A percentile compares a stretch with the other conserved stretches of the same genome.
Evolutionary conservation across 2,888 invertebrate species (phyloP).

Genomic region (Blastobasis lacticolella): DNA sequence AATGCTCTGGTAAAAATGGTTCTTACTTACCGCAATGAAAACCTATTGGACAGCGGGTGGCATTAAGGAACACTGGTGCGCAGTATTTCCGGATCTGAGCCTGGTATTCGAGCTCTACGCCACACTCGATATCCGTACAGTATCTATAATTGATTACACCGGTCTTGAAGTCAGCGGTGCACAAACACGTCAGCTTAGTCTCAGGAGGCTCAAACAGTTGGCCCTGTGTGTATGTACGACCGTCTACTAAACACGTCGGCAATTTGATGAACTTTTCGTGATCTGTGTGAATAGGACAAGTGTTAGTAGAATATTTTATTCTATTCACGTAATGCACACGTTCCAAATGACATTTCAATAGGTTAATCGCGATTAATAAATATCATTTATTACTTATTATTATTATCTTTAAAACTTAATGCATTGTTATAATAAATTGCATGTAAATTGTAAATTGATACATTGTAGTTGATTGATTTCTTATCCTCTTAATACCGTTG

Average conservation of each 20-base stretch:
- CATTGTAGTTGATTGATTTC: too few species aligned
- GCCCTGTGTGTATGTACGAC: constrained; percentile 59
- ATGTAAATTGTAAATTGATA: too few species aligned
- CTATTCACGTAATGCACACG: too few species aligned
- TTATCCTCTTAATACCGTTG: too few species aligned
- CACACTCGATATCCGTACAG: constrained; percentile 65
- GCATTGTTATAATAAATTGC: too few species aligned
- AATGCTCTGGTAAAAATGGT: too few species aligned
- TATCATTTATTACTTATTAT: too few species aligned
- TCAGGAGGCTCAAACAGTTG: constrained; percentile 58
- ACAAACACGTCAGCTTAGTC: constrained; percentile 60
- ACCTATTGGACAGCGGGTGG: constrained; percentile 56
- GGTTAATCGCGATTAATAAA: too few species aligned
- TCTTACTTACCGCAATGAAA: constrained; percentile 67
- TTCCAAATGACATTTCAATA: too few species aligned
- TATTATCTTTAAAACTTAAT: too few species aligned
- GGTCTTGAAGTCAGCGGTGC: constrained; percentile 59
- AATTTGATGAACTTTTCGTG: constrained; percentile 56
- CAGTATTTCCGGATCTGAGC: constrained; percentile 53
- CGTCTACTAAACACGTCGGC: constrained; percentile 60
- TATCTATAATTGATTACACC: constrained; percentile 38
- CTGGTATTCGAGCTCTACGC: constrained; percentile 62
- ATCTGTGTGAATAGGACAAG: constrained; percentile 25
- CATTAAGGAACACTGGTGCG: constrained; percentile 59
- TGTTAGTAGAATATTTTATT: too few species aligned